phyloP scores from a whole-genome alignment of 2,797 vertebrate species.

The Lacerta agilis region DNA sequence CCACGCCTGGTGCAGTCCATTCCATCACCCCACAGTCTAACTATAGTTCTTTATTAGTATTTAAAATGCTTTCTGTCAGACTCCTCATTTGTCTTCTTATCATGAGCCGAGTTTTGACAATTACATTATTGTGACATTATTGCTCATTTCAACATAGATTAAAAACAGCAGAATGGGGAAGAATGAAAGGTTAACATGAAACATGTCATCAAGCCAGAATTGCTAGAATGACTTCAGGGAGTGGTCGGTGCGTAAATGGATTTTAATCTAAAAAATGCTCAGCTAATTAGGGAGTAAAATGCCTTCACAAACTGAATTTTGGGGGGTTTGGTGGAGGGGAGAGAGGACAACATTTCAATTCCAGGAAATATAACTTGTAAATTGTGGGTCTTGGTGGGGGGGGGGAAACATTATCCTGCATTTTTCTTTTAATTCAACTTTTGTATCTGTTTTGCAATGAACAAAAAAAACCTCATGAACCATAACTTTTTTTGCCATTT shows the following conservation, averaged over 20 bases:
- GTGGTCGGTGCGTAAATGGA: not conserved
- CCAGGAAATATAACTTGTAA: not conserved
- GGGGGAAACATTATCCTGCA: too few species aligned
- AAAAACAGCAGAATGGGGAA: slow-evolving; percentile 16
- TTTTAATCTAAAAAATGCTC: slow-evolving; percentile 36
- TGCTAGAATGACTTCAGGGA: not conserved
- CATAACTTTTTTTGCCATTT: not conserved
- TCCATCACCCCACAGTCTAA: not conserved
- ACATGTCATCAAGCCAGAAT: slow-evolving; percentile 20
- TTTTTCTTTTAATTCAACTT: not conserved
- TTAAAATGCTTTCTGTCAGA: slow-evolving; percentile 17
- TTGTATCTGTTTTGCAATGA: not conserved
- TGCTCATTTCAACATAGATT: slow-evolving; percentile 38
- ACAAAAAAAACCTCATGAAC: not conserved
- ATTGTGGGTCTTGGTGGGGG: not conserved
- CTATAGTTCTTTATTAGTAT: not conserved
- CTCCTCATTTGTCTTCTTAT: slow-evolving; percentile 36
- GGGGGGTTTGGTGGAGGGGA: too few species aligned
- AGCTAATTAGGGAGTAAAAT: not conserved
- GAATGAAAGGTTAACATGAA: slow-evolving; percentile 29
- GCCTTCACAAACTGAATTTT: not conserved
- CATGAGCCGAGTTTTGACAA: not conserved
- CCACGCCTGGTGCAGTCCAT: not conserved
- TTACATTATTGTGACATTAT: slow-evolving; percentile 18
- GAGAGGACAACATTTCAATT: not conserved